Evolutionary conservation across 2,888 invertebrate genomes (phyloP).

Genomic region (Acrobasis suavella): DNA sequence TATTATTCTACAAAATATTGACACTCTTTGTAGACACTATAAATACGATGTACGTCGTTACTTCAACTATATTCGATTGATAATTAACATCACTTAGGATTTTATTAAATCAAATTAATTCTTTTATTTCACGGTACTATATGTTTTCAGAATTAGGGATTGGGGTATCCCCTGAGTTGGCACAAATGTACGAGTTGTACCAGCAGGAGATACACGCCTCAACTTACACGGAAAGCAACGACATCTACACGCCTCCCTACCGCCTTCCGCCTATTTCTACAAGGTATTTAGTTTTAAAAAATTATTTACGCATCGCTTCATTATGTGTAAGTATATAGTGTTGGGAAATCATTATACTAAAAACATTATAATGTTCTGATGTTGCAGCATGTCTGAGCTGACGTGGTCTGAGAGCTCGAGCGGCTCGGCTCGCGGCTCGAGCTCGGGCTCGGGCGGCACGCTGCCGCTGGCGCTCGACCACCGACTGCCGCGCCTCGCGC

Average conservation of each 20-base stretch:
- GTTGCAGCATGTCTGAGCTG: slow-evolving; percentile 63
- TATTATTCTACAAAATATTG: too few species aligned
- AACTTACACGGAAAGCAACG: slow-evolving; percentile 86
- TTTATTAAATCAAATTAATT: too few species aligned
- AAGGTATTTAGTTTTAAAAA: too few species aligned
- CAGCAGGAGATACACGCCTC: slow-evolving; percentile 94
- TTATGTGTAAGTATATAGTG: too few species aligned
- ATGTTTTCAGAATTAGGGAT: slow-evolving; percentile 83
- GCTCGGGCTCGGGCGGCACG: slow-evolving; percentile 70
- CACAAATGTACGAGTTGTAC: slow-evolving; percentile 90
- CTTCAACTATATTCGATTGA: too few species aligned
- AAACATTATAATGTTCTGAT: background rate
- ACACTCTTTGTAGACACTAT: too few species aligned
- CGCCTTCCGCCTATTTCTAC: slow-evolving; percentile 85
- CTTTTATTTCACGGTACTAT: too few species aligned
- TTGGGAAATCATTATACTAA: too few species aligned
- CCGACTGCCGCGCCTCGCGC: slow-evolving; percentile 65
- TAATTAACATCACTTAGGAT: too few species aligned
- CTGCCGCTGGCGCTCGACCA: slow-evolving; percentile 47
- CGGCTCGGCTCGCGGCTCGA: slow-evolving; percentile 75
- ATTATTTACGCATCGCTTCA: too few species aligned
- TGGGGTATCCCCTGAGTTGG: slow-evolving; percentile 87
- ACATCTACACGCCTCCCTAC: slow-evolving; percentile 77
- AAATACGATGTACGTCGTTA: too few species aligned
- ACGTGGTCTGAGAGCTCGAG: slow-evolving; percentile 78